These are phyloP conservation scores for Mactra quadrangularis DNA, from an alignment of 1,140 invertebrate genomes.

Conservation along the genomic window DNA sequence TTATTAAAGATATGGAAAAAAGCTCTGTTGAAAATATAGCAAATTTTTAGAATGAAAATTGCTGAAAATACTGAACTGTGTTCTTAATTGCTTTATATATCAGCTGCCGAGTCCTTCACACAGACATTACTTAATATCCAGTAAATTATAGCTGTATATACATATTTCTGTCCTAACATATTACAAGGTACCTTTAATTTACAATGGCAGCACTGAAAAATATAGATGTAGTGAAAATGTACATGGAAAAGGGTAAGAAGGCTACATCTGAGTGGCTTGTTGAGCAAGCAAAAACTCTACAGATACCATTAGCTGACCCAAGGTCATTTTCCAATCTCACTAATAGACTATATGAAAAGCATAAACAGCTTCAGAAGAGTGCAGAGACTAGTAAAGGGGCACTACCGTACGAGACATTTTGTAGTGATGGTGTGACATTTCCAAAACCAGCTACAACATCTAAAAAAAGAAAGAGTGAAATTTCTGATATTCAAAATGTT, in stretches of 20 bases:
- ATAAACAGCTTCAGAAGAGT: neutral
- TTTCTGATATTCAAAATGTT: neutral
- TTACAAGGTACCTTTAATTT: neutral
- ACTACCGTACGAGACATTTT: neutral
- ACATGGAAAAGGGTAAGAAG: conserved; percentile 1
- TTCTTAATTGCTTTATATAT: too few species aligned
- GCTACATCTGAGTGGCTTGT: neutral
- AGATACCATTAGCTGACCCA: neutral
- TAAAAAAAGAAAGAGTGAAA: neutral
- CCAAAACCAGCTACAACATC: neutral
- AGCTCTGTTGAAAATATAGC: too few species aligned
- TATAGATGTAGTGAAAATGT: neutral
- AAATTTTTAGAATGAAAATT: too few species aligned
- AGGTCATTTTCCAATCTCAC: neutral
- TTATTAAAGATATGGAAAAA: too few species aligned
- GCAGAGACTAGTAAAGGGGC: neutral
- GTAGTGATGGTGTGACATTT: neutral
- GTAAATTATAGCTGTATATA: neutral
- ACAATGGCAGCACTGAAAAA: neutral
- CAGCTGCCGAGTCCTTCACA: neutral
- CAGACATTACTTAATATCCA: neutral
- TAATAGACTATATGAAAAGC: neutral
- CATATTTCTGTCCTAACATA: too few species aligned
- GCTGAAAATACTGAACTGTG: too few species aligned
- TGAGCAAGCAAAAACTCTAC: neutral